A percentile compares a stretch with the other conserved stretches of the same genome.
Evolutionary conservation across 1,140 invertebrate species (phyloP).

Genomic region (Notospermus geniculatus): DNA sequence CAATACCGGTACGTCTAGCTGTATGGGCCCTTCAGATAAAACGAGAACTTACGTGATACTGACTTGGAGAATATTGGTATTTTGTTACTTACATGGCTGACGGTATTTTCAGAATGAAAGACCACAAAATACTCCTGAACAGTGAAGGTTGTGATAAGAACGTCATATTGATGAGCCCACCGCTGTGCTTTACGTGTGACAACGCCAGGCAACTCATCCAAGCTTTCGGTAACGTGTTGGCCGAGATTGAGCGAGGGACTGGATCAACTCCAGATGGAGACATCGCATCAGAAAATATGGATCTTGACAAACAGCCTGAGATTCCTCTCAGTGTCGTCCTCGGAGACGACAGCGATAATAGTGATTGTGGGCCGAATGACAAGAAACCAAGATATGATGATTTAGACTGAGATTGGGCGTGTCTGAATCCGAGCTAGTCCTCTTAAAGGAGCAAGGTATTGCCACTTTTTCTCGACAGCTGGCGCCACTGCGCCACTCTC

Average conservation of each 20-base stretch:
- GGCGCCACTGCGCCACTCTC: too few relatives aligned
- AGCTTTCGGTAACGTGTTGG: conserved; percentile 67
- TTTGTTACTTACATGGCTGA: conserved; percentile 11
- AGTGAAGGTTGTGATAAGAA: conserved; percentile 91
- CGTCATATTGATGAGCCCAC: conserved; percentile 93
- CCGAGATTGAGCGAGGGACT: conserved; percentile 60
- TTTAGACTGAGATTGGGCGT: conserved; percentile 32
- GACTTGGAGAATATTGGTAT: background rate
- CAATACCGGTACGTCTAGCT: too few relatives aligned
- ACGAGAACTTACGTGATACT: too few relatives aligned
- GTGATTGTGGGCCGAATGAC: conserved; percentile 12
- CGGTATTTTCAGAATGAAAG: conserved; percentile 69
- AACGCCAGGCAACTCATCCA: conserved; percentile 77
- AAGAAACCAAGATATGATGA: conserved; percentile 35
- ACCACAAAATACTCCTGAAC: conserved; percentile 85
- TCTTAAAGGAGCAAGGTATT: too few relatives aligned
- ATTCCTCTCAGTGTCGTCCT: conserved; percentile 19
- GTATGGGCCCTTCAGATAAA: too few relatives aligned
- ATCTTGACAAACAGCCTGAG: conserved; percentile 20
- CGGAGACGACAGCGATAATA: conserved; percentile 11
- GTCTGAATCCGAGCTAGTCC: too few relatives aligned
- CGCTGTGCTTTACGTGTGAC: conserved; percentile 86
- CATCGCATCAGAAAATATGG: background rate
- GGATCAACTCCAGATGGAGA: conserved; percentile 7
- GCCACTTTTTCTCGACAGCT: too few relatives aligned